These are phyloP conservation scores for Sebastes minor DNA, from an alignment of 2,797 vertebrate genomes.

Conservation along the genomic window DNA sequence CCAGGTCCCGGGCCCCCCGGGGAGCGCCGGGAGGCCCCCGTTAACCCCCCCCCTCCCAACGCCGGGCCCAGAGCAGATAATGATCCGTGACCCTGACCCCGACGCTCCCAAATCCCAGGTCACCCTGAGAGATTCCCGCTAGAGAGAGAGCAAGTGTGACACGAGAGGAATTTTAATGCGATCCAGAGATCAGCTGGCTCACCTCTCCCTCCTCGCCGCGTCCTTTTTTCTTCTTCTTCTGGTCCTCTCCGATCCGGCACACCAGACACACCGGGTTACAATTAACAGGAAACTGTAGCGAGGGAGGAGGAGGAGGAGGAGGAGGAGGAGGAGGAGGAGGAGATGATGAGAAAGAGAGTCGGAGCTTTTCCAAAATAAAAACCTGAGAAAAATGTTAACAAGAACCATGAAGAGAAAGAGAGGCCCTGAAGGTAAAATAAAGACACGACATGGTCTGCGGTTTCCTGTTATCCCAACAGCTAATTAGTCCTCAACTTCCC, in stretches of 20 bases:
- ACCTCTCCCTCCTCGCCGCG: conserved; percentile 10
- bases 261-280: conserved; percentile 50
- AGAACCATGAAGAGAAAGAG: conserved; percentile 67
- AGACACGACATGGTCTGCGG: conserved; percentile 53
- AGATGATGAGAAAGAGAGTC: not conserved
- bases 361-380: conserved; percentile 45
- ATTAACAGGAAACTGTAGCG: conserved; percentile 42
- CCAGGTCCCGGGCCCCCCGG: conserved; percentile 40
- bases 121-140: conserved; percentile 43
- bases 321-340: not conserved
- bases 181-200: conserved; percentile 70
- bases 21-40: conserved; percentile 42
- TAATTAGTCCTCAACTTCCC: conserved; percentile 67
- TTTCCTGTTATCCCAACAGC: conserved; percentile 54
- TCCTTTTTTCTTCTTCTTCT: not conserved
- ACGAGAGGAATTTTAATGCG: conserved; percentile 75
- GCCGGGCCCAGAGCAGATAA: conserved; percentile 66
- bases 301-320: too few species aligned
- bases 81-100: conserved; percentile 71
- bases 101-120: conserved; percentile 45
- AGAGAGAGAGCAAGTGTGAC: not conserved
- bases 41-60: not conserved
- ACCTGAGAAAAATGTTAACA: conserved; percentile 68
- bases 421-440: conserved; percentile 32
- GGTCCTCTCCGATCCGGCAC: conserved; percentile 4